Evolutionary conservation across 2,797 vertebrate species (phyloP).

Genomic region (Monodelphis domestica): DNA sequence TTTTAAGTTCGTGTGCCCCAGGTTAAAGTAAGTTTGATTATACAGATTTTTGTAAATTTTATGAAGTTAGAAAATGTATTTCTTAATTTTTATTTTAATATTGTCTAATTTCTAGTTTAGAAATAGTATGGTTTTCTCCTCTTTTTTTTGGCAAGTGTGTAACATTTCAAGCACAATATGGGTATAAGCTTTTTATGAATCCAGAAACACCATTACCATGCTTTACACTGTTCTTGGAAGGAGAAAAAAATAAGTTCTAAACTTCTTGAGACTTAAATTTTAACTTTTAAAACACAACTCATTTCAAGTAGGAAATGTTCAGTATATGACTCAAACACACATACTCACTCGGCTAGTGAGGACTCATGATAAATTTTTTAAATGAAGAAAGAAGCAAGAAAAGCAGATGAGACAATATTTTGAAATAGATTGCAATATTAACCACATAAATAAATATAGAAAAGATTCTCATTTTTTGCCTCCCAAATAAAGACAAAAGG

Average conservation of each 20-base stretch:
- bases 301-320: neutral
- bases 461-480: neutral
- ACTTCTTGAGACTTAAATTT: neutral
- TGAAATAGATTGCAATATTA: neutral
- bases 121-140: neutral
- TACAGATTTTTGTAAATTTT: too few relatives aligned
- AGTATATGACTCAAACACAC: too few relatives aligned
- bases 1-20: too few relatives aligned
- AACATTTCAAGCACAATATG: neutral
- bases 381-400: neutral
- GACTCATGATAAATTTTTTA: neutral
- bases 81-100: neutral
- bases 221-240: neutral
- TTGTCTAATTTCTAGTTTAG: too few relatives aligned
- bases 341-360: neutral
- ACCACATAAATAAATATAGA: neutral
- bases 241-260: neutral
- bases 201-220: neutral
- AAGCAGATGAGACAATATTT: neutral
- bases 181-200: neutral
- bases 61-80: too few relatives aligned
- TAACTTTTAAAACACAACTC: neutral
- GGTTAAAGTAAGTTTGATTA: too few relatives aligned
- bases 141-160: neutral
- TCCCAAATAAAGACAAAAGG: neutral